A percentile compares a stretch with the other conserved stretches of the same genome.
These are phyloP conservation scores for Solenopsis fugax DNA, from an alignment of 1,140 invertebrate species.

Conservation along the genomic window DNA sequence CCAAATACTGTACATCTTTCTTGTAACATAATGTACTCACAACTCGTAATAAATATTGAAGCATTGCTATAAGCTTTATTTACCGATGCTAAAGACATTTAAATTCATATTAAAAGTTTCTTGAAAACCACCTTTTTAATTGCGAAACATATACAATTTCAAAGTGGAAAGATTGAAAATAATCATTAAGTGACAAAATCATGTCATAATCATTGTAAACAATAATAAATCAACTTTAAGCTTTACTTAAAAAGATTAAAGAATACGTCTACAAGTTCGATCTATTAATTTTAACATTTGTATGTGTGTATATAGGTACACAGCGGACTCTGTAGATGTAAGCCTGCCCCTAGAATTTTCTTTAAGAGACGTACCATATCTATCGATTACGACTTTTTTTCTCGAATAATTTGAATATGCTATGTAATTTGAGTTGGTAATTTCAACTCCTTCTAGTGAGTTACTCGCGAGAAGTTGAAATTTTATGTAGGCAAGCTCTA, in stretches of 20 bases:
- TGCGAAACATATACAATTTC: neutral
- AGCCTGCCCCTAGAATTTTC: neutral
- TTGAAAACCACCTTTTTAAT: neutral
- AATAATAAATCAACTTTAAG: conserved; percentile 1
- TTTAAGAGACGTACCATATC: neutral
- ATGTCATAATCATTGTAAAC: neutral
- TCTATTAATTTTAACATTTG: neutral
- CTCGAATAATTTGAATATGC: neutral
- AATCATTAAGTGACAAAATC: neutral
- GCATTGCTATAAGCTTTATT: neutral
- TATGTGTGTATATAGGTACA: neutral
- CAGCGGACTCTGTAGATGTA: neutral
- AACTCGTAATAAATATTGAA: conserved; percentile 11
- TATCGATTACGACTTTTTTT: neutral
- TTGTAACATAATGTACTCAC: conserved; percentile 9
- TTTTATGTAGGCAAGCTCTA: conserved; percentile 41
- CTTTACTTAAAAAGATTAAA: neutral
- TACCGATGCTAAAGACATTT: neutral
- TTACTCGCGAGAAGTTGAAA: conserved; percentile 33
- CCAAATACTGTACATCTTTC: conserved; percentile 26
- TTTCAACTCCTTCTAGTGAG: conserved; percentile 6
- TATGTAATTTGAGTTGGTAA: conserved; percentile 20
- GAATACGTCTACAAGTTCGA: neutral
- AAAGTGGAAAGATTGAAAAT: neutral
- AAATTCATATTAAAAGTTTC: neutral